Evolutionary conservation across 1,140 invertebrate genomes (phyloP).

Genomic region (Lamellibrachia luymesi): DNA sequence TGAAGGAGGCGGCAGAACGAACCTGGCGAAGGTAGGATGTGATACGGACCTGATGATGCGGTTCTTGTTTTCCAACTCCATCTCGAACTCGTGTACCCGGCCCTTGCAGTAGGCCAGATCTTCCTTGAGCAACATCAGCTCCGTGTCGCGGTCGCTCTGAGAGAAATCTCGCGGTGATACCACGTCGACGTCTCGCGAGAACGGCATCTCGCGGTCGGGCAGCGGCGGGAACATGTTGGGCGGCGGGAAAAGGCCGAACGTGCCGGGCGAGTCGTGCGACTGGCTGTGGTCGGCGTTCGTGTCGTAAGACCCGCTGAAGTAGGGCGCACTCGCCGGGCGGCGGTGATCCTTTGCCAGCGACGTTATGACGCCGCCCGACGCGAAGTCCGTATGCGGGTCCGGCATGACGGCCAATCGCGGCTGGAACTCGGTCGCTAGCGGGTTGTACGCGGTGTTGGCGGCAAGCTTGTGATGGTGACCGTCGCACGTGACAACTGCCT

Average conservation of each 20-base stretch:
- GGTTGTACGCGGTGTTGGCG: constrained; percentile 9
- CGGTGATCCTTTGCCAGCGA: neutral
- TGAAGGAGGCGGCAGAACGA: neutral
- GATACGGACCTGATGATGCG: neutral
- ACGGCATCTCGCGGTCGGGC: neutral
- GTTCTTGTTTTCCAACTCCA: neutral
- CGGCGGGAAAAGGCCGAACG: neutral
- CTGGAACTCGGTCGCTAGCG: constrained; percentile 10
- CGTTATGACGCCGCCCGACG: neutral
- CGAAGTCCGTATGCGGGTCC: neutral
- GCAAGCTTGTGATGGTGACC: neutral
- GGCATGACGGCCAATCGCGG: neutral
- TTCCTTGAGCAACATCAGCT: neutral
- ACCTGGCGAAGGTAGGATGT: neutral
- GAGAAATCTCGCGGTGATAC: neutral
- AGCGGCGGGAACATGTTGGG: neutral
- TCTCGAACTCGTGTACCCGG: neutral
- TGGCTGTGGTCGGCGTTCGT: neutral
- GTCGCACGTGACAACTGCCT: neutral
- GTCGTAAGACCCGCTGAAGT: neutral
- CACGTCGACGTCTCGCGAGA: neutral
- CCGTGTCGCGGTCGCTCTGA: neutral
- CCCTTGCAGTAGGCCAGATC: neutral
- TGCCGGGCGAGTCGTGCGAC: neutral
- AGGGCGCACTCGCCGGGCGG: neutral